phyloP scores from a whole-genome alignment of 2,113 vertebrate genomes.

The Telmatochromis bifrenatus region DNA sequence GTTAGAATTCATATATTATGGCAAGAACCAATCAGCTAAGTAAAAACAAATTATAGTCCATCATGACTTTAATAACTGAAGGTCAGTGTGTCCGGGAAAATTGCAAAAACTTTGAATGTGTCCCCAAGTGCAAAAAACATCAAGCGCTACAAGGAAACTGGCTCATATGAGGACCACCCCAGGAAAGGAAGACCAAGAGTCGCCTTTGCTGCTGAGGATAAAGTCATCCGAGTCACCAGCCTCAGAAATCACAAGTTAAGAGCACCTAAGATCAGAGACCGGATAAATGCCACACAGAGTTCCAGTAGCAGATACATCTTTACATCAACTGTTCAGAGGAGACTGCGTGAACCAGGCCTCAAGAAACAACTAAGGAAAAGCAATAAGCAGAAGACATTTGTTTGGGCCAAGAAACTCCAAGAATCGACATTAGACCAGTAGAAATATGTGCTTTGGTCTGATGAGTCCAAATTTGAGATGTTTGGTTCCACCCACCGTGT shows the following conservation, averaged over 20 bases:
- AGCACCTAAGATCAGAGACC: neutral
- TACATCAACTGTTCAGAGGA: neutral
- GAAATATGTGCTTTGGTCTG: neutral
- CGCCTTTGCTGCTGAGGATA: neutral
- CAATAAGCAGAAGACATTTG: neutral
- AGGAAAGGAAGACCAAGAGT: neutral
- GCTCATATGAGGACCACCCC: neutral
- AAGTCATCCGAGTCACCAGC: neutral
- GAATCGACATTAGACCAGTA: neutral
- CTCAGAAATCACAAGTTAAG: neutral
- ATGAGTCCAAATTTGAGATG: neutral
- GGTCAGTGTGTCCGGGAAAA: neutral
- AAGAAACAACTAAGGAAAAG: neutral
- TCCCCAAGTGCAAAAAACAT: neutral
- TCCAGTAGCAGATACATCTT: neutral
- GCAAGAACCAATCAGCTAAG: neutral
- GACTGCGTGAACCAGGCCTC: neutral
- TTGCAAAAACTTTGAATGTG: neutral
- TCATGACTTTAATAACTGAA: neutral
- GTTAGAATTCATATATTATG: neutral
- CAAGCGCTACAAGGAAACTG: neutral
- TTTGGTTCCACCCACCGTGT: neutral
- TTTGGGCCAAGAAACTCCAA: neutral
- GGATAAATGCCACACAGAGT: neutral
- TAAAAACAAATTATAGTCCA: neutral